Evolutionary conservation across 2,888 invertebrate genomes (phyloP), one percentile per base, ranked within the genome.

Genomic region (Frankliniella intonsa): DNA sequence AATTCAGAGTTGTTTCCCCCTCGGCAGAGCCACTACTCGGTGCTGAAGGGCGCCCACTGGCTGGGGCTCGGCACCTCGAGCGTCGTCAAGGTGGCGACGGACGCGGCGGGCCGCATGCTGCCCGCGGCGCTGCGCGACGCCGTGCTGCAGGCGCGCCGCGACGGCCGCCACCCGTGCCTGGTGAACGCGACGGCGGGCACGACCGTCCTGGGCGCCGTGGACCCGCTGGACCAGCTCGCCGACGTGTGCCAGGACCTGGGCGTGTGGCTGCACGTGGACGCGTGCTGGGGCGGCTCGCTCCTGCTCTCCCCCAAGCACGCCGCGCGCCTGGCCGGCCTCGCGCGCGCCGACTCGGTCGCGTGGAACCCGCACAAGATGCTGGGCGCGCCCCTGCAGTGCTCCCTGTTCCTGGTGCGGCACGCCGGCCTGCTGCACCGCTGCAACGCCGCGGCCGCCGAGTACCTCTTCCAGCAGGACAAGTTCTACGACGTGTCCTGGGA

Each of bases 321-420:
- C n/a, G 84, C 88, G 69, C 89, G 92, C 81, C 87, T 95, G 81
- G 89, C 89, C 82, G 94, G 93, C 19, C 90, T 94, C 88, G 88
- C 25, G 87, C 93, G 94, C 85, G 92, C 93, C 0, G 91, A 95
- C 86, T 95, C 95, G 0, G 89, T 95, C 84, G 90, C 94, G 0
- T 96, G 95, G 95, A 95, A 96, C 89, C 94, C 95, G 0, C 96
- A 96, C 87, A 96, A 96, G 87, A 93, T 95, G 90, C 90, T 94
- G 17, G 95, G 95, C 10, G 93, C 92, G 0, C 95, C 95, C 0
- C 88, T 95, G 51, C 95, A 95, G 85, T 95, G 94, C 86, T 93
- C 94, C 0, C 85, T 93, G 80, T 93, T 95, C 86, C 87, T 95
- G 25, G 90, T 92, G 17, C 90, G 90, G 50, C 89, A 91, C 82